Evolutionary conservation across 2,797 vertebrate genomes (phyloP).

Genomic region (Platyrinchus mystaceus): DNA sequence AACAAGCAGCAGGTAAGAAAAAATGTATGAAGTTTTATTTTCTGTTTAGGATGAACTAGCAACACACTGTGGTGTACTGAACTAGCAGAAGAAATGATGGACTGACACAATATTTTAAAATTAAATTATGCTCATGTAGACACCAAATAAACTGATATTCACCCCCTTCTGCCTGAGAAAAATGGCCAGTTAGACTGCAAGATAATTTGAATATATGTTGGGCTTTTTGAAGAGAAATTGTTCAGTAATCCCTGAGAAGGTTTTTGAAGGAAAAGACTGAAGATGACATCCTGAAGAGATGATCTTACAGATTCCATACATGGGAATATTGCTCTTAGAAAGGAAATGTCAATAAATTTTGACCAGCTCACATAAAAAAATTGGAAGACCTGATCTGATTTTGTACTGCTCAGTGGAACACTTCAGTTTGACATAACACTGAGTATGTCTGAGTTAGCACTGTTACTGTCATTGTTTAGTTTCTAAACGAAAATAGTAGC

Average conservation of each 20-base stretch:
- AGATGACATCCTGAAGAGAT: neutral
- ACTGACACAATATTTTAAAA: neutral
- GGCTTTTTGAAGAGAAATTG: neutral
- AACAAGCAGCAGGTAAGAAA: neutral
- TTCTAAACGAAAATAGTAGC: neutral
- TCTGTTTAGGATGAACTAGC: neutral
- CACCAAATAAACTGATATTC: neutral
- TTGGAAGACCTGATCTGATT: neutral
- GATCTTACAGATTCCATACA: neutral
- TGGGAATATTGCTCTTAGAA: neutral
- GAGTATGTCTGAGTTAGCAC: neutral
- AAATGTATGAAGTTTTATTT: neutral
- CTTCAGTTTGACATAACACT: neutral
- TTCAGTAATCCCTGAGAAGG: neutral
- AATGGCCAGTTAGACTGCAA: neutral
- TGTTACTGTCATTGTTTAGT: neutral
- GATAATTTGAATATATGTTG: neutral
- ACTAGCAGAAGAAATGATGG: neutral
- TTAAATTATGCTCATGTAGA: neutral
- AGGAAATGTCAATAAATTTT: neutral
- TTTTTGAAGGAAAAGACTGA: neutral
- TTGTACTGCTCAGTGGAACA: neutral
- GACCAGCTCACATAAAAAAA: neutral
- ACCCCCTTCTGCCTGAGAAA: neutral
- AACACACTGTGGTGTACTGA: neutral